A percentile compares a stretch with the other conserved stretches of the same genome.
Evolutionary conservation across 2,888 invertebrate species (phyloP).

Genomic region (Perdita meconis): DNA sequence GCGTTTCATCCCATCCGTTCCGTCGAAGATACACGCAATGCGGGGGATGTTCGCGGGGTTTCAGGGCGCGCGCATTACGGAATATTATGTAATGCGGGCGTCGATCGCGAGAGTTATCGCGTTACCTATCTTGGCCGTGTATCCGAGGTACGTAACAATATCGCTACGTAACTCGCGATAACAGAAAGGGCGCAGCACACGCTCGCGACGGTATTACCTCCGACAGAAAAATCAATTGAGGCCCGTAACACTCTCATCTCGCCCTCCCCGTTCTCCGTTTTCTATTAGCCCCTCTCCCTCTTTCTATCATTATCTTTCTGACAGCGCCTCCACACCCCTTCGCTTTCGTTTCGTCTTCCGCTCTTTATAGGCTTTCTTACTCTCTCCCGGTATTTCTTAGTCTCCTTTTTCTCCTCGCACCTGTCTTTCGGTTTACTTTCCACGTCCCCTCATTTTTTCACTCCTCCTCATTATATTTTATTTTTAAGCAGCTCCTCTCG

Average conservation of each 20-base stretch:
- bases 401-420: background rate
- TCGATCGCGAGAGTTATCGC: slow-evolving; percentile 39
- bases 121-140: slow-evolving; percentile 31
- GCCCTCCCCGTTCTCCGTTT: slow-evolving; percentile 15
- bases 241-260: slow-evolving; percentile 24
- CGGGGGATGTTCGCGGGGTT: background rate
- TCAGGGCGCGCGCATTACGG: background rate
- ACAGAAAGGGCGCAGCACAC: slow-evolving; percentile 42
- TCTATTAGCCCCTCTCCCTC: background rate
- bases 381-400: background rate
- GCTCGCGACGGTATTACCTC: slow-evolving; percentile 52
- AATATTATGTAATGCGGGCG: slow-evolving; percentile 28
- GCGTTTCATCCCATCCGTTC: slow-evolving; percentile 25
- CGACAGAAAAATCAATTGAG: slow-evolving; percentile 59
- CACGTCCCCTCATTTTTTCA: background rate
- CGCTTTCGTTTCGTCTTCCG: slow-evolving; percentile 10
- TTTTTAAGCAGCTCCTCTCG: background rate
- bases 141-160: slow-evolving; percentile 11
- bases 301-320: slow-evolving; percentile 11
- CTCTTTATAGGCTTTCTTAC: background rate
- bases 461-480: slow-evolving; percentile 17
- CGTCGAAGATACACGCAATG: background rate
- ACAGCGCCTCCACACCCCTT: slow-evolving; percentile 2
- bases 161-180: slow-evolving; percentile 18
- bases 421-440: background rate